Evolutionary conservation across 2,888 invertebrate species (phyloP), one percentile per base, ranked within the genome.

Genomic region (Rhabditoides inermis): DNA sequence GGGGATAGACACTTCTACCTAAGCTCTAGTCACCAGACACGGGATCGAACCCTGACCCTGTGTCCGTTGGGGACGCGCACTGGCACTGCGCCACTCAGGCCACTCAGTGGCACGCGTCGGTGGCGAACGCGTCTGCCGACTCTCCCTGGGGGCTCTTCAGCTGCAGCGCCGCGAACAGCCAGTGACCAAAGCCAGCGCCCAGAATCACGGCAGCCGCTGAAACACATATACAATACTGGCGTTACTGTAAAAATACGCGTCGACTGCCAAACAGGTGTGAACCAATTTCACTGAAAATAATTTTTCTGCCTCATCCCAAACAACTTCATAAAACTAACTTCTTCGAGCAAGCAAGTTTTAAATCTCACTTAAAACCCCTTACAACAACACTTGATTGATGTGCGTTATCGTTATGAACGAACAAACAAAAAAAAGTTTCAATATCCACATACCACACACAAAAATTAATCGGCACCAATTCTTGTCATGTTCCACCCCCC

Each of bases 111-210:
- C 70, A 70, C 2, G 69, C 69, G 52, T 70, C 70, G 0, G 66
- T 61, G 42, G 61, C 59, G 51, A 69, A 65, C 6, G 67, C 64
- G 39, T 68, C 69, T 10, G 59, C 56, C 18, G 58, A 52, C 49
- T 67, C 69, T 20, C 58, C 61, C 20, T 60, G 50, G 2, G 58
- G 56, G 32, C 42, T 60, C 41, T 60, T 55, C 18, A 66, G 52
- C 45, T 68, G 58, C 23, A 69, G 54, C 15, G 61, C 61, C 5
- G 68, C 66, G 42, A 71, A 71, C 18, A 71, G 55, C 71, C 71
- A 71, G 46, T 71, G 70, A 23, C 71, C 71, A 46, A 70, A 68
- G 3, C 62, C 69, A 23, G 71, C 71, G 25, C 71, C 71, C 5
- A 65, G 56, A 20, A 71, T 65, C 3, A 71, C 71, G n/a, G 71